Percentiles rank a stretch among this genome's conserved stretches.
These are phyloP conservation scores for Drosophila villosipedis DNA, from an alignment of 2,888 invertebrate genomes.

Conservation along the genomic window DNA sequence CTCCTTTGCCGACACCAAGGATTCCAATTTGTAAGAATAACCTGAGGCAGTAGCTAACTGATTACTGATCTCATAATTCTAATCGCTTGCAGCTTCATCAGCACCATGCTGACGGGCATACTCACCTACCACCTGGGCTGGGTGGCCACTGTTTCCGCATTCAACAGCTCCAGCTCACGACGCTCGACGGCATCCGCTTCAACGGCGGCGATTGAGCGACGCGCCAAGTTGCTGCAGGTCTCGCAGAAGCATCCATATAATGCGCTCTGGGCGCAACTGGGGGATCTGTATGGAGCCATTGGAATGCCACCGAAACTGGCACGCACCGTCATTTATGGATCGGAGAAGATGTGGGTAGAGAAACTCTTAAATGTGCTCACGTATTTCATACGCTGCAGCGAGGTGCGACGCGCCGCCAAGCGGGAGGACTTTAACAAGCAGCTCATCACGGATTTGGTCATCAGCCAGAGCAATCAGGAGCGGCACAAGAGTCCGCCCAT, in stretches of 20 bases:
- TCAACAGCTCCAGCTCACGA: conserved; percentile 76
- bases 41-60: background rate
- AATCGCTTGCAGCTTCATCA: conserved; percentile 90
- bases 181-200: conserved; percentile 62
- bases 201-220: conserved; percentile 82
- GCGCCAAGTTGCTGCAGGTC: conserved; percentile 86
- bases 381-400: conserved; percentile 94
- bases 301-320: conserved; percentile 92
- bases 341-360: conserved; percentile 88
- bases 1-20: conserved; percentile 91
- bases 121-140: conserved; percentile 96
- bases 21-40: conserved; percentile 93
- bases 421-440: conserved; percentile 85
- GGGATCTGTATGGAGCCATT: conserved; percentile 94
- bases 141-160: conserved; percentile 91
- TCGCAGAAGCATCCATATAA: conserved; percentile 91
- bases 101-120: conserved; percentile 94
- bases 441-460: conserved; percentile 73
- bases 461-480: conserved; percentile 63
- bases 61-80: conserved; percentile 69
- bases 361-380: conserved; percentile 92
- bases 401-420: conserved; percentile 87
- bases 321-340: conserved; percentile 92
- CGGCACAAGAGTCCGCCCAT: conserved; percentile 63
- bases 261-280: conserved; percentile 95